Conservation (phyloP, 2,113 vertebrate genomes). For the Chaetodon auriga region DNA sequence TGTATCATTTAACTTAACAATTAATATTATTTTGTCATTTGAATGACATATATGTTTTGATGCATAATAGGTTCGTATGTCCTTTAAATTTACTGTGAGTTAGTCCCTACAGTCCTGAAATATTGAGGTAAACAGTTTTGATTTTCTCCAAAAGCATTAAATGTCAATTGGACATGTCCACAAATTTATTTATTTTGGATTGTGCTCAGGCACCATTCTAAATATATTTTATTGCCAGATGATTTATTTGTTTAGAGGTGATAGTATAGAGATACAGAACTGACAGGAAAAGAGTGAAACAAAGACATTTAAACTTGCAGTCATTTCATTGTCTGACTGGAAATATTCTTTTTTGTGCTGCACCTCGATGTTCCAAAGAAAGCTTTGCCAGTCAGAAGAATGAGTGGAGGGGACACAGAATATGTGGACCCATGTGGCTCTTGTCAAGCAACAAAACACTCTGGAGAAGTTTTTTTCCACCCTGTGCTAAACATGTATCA, state of each 20-base stretch:
- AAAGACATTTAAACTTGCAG: background rate
- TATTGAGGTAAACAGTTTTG: background rate
- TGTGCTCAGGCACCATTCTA: background rate
- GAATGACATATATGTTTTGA: background rate
- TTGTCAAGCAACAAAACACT: conserved; percentile 9
- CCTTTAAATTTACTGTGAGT: background rate
- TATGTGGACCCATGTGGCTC: background rate
- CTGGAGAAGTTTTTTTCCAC: background rate
- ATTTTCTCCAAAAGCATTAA: background rate
- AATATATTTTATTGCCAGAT: background rate
- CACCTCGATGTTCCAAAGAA: background rate
- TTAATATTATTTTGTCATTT: background rate
- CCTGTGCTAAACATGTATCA: background rate
- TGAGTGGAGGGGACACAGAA: background rate
- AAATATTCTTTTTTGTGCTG: background rate
- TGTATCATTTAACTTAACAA: background rate
- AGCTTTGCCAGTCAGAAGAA: background rate
- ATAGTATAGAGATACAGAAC: background rate
- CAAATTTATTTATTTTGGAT: background rate
- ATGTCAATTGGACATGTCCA: background rate
- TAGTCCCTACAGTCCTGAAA: no score
- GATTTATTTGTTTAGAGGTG: background rate
- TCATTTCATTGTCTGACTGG: background rate
- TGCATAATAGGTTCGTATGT: background rate
- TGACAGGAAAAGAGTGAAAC: background rate